phyloP scores from a whole-genome alignment of 2,113 vertebrate species.

The Mobula hypostoma region DNA sequence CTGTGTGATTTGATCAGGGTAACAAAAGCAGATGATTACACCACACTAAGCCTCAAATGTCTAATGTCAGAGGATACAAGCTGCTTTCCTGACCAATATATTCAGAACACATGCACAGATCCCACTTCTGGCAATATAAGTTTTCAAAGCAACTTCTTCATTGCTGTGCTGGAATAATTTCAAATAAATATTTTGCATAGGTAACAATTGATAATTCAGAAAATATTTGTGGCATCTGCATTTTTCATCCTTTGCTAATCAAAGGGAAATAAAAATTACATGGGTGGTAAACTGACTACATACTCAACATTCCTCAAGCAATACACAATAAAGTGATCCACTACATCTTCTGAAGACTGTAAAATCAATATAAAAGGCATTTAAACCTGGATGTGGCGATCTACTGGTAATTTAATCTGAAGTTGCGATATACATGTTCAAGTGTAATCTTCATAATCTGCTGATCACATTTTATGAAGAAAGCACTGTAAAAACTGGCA shows the following conservation, averaged over 20 bases:
- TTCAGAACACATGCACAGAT: background rate
- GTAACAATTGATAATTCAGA: background rate
- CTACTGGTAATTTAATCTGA: background rate
- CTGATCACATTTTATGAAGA: background rate
- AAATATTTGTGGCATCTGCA: slow-evolving; percentile 24
- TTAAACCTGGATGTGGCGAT: background rate
- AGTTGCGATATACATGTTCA: background rate
- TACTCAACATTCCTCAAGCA: background rate
- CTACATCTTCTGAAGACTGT: background rate
- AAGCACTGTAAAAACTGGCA: background rate
- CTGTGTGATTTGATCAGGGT: background rate
- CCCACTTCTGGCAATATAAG: background rate
- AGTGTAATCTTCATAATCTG: background rate
- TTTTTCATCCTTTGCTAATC: slow-evolving; percentile 7
- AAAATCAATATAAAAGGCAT: too few relatives aligned
- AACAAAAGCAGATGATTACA: background rate
- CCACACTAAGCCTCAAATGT: background rate
- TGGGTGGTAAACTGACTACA: background rate
- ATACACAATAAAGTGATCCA: too few relatives aligned
- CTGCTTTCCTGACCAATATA: background rate
- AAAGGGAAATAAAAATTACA: background rate
- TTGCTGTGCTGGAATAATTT: slow-evolving; percentile 3
- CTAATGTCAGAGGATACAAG: background rate
- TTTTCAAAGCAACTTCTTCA: background rate
- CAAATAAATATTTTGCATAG: background rate